Base-by-base conservation (phyloP, 2,113 vertebrate species). In the Bettongia penicillata region DNA sequence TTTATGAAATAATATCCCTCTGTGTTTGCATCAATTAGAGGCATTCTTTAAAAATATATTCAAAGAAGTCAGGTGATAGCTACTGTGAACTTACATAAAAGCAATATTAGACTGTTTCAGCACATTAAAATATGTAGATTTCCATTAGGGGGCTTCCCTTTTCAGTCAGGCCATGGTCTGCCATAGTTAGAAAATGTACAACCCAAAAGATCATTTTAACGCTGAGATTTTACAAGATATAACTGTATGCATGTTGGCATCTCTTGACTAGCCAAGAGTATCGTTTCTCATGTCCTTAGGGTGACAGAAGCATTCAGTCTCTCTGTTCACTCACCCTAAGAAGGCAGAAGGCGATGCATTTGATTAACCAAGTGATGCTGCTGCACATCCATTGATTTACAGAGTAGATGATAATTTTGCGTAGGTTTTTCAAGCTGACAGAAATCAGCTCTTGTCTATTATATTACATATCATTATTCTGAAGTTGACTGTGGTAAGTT, bases 391-490 rank as follows among this genome's bases (percentile, higher is more conserved):
- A 14, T 43, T 93, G 52, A 25, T 93, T 50, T 47, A 53, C 52
- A 94, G 61, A 93, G 77, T 97, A 91, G 97, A 92, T 51, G 8
- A 37, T 37, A n/a, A 91, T 92, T 90, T 96, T 93, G 68, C 9
- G 51, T 90, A 91, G 52, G 23, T 91, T 89, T n/a, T 93, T 95
- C 92, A 96, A 93, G 92, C 43, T 57, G 24, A 16, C 10, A 51
- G 94, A 26, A 93, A 55, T 61, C 51, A 91, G 2, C 28, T 97
- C 89, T 2, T 94, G 26, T 89, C 48, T 92, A 10, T 47, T 47
- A 8, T 91, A 24, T 90, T 95, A 14, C 31, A 91, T 95, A 48
- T 51, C 93, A 95, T 96, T 96, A 91, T 89, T 95, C 51, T 68
- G 53, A 93, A 93, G 48, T 90, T 93, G 24, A 12, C 93, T 97